A percentile compares a stretch with the other conserved stretches of the same genome.
Conservation (phyloP, 2,797 vertebrate genomes). For the Thaleichthys pacificus region DNA sequence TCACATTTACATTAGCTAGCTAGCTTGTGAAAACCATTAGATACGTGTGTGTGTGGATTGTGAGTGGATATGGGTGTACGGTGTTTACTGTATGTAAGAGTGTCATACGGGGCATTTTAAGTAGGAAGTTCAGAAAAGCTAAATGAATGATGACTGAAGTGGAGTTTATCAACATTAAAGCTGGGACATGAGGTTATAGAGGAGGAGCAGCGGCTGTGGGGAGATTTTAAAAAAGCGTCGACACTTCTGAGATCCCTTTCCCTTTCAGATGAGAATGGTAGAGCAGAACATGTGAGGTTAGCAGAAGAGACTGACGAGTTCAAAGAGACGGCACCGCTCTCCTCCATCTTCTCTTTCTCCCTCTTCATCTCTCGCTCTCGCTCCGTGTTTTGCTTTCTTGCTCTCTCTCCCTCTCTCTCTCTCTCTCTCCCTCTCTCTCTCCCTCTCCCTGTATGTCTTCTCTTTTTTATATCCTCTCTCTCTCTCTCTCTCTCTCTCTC, state of each 20-base stretch:
- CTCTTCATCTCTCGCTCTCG: neutral
- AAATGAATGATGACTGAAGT: too few relatives aligned
- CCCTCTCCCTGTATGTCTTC: constrained; percentile 2
- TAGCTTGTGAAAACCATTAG: too few relatives aligned
- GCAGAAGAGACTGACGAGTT: neutral
- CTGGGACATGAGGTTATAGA: too few relatives aligned
- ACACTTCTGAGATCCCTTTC: neutral
- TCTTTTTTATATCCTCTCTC: constrained; percentile 12
- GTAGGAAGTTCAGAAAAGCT: too few relatives aligned
- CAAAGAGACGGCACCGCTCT: neutral
- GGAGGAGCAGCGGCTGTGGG: neutral
- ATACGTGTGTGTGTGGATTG: too few relatives aligned
- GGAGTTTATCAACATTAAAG: too few relatives aligned
- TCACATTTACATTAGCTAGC: too few relatives aligned
- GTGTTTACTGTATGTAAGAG: too few relatives aligned
- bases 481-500: neutral
- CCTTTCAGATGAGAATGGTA: neutral
- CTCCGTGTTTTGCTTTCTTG: neutral
- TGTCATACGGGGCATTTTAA: too few relatives aligned
- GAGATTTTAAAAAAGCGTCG: neutral
- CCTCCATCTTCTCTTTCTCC: neutral
- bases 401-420: constrained; percentile 16
- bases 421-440: neutral
- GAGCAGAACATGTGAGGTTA: constrained; percentile 5
- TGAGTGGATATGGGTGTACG: too few relatives aligned